Conservation (phyloP, 2,113 vertebrate genomes). For the Machaerirhynchus nigripectus region DNA sequence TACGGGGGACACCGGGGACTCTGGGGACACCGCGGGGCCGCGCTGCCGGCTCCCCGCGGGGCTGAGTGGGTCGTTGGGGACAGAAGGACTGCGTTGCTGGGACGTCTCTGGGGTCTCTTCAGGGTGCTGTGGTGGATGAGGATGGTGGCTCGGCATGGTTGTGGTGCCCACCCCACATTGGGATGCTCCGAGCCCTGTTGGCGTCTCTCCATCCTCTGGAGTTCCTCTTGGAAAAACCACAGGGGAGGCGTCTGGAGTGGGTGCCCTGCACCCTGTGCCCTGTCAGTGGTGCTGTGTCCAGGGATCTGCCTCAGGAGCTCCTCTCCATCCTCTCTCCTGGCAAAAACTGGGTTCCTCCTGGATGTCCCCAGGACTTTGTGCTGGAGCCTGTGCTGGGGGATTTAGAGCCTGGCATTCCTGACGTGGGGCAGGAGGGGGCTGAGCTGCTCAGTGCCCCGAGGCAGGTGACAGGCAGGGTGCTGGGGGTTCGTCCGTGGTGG, state of each 20-base stretch:
- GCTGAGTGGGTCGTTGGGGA: rapidly evolving
- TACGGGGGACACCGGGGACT: conserved; percentile 1
- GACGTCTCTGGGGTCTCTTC: neutral
- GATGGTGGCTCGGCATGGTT: rapidly evolving
- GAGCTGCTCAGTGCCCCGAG: rapidly evolving
- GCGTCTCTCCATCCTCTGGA: rapidly evolving
- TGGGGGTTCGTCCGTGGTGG: rapidly evolving
- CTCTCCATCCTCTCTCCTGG: neutral
- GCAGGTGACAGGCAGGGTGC: rapidly evolving
- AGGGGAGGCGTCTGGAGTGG: neutral
- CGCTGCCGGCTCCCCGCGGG: neutral
- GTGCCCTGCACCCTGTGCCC: neutral
- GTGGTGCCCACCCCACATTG: rapidly evolving
- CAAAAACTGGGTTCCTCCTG: rapidly evolving
- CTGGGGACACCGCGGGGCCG: neutral
- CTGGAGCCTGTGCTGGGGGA: neutral
- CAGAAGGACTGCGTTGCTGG: rapidly evolving
- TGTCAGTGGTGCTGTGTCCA: rapidly evolving
- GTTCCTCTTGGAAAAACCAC: neutral
- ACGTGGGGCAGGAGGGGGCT: rapidly evolving
- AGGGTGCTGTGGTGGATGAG: neutral
- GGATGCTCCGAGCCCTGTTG: neutral
- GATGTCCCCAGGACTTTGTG: neutral
- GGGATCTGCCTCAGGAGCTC: neutral
- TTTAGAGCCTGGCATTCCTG: neutral